Base-by-base conservation (phyloP, 2,113 vertebrate genomes). In the Turdus rufiventris region DNA sequence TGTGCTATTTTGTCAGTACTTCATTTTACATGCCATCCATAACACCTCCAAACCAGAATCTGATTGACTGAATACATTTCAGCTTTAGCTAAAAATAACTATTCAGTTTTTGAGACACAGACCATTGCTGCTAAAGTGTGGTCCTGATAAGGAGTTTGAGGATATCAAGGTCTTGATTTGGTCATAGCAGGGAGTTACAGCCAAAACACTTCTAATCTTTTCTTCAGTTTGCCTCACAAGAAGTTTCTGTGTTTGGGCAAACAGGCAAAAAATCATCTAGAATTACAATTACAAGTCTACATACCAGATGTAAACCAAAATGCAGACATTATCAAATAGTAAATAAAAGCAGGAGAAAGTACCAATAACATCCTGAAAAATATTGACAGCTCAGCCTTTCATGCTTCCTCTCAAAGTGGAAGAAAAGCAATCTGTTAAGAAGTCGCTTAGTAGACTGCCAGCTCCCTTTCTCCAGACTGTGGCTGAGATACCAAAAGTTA, bases 1-100 rank as follows among this genome's bases (percentile, higher is more conserved):
- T 47, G 43, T 62, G 45, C 47, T 94, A 43, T 76, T 93, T 89
- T 85, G 74, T 75, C 74, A 72, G 67, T 89, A 88, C 75, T 95
- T 88, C 51, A 76, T 90, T 93, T 88, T 90, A 90, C 29, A 62
- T 76, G 42, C 42, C 75, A 77, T 62, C 34, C 75, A 54, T 83
- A 70, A 58, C 67, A 90, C 47, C 78, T 75, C 54, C 79, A 83
- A 80, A 88, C 5, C 71, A 93, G 75, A 90, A 70, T 38, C 56
- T 85, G 58, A 54, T 73, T 68, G 31, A 94, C 74, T 85, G 88
- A 94, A 51, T 78, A 57, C 34, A 38, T 56, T 91, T 70, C n/a
- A 5, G 33, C 47, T 70, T 93, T 57, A 76, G 47, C 56, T 93
- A 83, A 83, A 58, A 93, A 70, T 51, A 96, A 56, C 72, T 62